A percentile compares a stretch with the other conserved stretches of the same genome.
Conservation (phyloP, 92 coral and sea anemone genomes). For the Anthopleura xanthogrammica region DNA sequence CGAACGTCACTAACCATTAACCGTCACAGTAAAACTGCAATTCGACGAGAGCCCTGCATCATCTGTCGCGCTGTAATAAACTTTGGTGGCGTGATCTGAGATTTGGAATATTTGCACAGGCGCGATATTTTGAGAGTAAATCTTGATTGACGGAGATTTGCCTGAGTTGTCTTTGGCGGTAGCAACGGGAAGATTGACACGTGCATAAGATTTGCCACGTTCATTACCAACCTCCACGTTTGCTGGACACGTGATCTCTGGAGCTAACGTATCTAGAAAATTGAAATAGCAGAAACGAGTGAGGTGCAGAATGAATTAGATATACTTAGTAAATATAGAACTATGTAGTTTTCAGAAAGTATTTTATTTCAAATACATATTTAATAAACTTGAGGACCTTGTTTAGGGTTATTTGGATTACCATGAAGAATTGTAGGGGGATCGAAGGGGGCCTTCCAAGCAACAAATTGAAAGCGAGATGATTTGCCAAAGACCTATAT, state of each 20-base stretch:
- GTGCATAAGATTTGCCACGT: slow-evolving; percentile 47
- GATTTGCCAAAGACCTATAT: no score
- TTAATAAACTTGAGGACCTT: no score
- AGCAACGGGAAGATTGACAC: slow-evolving; percentile 43
- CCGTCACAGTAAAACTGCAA: slow-evolving; percentile 61
- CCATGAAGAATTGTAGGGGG: no score
- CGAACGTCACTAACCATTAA: slow-evolving; percentile 46
- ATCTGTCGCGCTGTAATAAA: slow-evolving; percentile 64
- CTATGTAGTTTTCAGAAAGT: no score
- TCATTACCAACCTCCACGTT: slow-evolving; percentile 44
- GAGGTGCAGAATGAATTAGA: no score
- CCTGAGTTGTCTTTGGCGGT: slow-evolving; percentile 75
- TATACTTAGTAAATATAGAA: no score
- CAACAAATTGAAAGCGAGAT: no score
- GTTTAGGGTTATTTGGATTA: no score
- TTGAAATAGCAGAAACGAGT: background rate
- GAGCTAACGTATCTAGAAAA: slow-evolving; percentile 52
- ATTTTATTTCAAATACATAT: no score
- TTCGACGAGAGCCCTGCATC: slow-evolving; percentile 44
- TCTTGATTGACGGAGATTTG: slow-evolving; percentile 51
- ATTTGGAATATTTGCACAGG: slow-evolving; percentile 53
- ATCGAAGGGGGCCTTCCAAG: no score
- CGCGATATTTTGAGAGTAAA: slow-evolving; percentile 32
- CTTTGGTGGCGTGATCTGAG: slow-evolving; percentile 41
- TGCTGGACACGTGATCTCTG: slow-evolving; percentile 58